These are phyloP conservation scores for Stegodyphus mimosarum DNA, from an alignment of 1,140 invertebrate genomes.

Conservation along the genomic window DNA sequence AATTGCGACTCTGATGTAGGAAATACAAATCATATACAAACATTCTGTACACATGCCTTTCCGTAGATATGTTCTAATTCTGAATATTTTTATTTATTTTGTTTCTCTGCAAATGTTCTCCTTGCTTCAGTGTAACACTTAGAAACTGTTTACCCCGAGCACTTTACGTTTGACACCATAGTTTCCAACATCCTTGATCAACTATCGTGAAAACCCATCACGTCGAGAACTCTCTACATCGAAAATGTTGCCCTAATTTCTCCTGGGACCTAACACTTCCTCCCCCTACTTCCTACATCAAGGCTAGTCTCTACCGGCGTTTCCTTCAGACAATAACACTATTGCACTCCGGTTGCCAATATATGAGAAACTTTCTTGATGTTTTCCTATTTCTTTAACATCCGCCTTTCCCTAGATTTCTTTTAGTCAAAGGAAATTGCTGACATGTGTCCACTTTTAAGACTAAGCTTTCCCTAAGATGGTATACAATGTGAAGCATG, in stretches of 20 bases:
- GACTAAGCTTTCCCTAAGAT: too few species aligned
- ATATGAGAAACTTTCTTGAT: conserved; percentile 9
- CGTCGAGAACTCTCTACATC: conserved; percentile 24
- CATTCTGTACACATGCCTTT: too few species aligned
- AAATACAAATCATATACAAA: too few species aligned
- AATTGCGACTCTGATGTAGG: too few species aligned
- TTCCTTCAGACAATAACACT: not conserved
- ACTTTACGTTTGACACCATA: conserved; percentile 25
- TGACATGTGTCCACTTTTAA: too few species aligned
- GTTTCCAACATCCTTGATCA: conserved; percentile 12
- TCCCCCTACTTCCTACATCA: not conserved
- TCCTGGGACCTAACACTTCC: conserved; percentile 6
- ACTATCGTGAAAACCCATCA: conserved; percentile 47
- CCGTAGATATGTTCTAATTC: not conserved
- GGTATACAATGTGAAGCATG: too few species aligned
- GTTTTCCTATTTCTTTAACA: too few species aligned
- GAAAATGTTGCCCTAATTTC: conserved; percentile 44
- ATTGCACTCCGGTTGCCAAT: conserved; percentile 43
- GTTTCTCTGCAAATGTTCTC: not conserved
- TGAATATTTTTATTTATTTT: not conserved
- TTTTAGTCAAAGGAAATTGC: too few species aligned
- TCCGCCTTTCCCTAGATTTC: too few species aligned
- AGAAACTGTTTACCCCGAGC: conserved; percentile 8
- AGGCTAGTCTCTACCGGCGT: too few species aligned
- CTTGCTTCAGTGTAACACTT: not conserved